Conservation (phyloP, 2,888 invertebrate species). For the Fragum sueziense region DNA sequence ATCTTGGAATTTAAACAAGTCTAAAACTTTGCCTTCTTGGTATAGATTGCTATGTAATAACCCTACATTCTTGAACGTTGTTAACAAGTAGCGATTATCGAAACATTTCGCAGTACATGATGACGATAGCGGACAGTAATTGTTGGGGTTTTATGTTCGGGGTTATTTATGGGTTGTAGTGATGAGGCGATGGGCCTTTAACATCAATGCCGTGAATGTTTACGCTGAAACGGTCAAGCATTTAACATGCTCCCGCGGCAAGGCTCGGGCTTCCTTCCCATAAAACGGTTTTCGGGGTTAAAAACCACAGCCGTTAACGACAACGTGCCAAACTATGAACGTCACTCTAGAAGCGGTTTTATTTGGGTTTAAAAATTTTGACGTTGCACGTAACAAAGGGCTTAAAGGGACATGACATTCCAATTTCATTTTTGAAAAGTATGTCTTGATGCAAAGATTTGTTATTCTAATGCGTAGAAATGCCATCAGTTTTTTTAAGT, state of each 20-base stretch:
- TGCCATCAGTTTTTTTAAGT: no score
- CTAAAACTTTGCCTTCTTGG: no score
- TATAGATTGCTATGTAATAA: no score
- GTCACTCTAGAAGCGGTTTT: conserved; percentile 32
- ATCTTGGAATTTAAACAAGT: no score
- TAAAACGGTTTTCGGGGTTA: conserved; percentile 25
- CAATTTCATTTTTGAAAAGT: no score
- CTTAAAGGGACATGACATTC: no score
- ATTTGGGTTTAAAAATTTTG: conserved; percentile 11
- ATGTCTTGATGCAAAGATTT: no score
- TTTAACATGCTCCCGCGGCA: conserved; percentile 3
- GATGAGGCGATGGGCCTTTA: conserved; percentile 14
- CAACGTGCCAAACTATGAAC: conserved; percentile 36
- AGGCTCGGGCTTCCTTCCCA: conserved; percentile 4
- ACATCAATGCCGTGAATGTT: conserved; percentile 31
- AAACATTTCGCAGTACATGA: neutral
- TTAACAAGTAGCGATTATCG: neutral
- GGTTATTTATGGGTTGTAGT: conserved; percentile 6
- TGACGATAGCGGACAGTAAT: conserved; percentile 14
- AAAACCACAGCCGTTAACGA: conserved; percentile 39
- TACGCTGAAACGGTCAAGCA: conserved; percentile 36
- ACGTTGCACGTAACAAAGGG: neutral
- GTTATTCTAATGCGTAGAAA: no score
- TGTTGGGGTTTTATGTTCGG: neutral
- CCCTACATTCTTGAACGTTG: no score